Base-by-base conservation (phyloP, 2,797 vertebrate genomes). In the Sciaenops ocellatus region DNA sequence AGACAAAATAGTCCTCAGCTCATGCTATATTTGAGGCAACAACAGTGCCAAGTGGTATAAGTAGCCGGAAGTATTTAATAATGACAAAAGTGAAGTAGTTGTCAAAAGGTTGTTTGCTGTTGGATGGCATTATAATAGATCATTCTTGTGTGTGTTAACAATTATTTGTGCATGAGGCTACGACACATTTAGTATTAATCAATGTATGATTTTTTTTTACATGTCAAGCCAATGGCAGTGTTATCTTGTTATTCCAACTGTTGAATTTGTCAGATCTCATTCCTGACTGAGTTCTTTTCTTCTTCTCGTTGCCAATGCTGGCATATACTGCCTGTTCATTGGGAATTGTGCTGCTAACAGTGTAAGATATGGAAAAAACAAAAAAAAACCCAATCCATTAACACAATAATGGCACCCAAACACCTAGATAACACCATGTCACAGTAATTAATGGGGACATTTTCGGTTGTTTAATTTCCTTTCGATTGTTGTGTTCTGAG, bases 381-480 rank as follows among this genome's bases (percentile, higher is more conserved):
- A 73, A 73, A 28, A 4, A 73, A 71, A 79, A 44, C n/a, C n/a
- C 55, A 69, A 44, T 56, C 8, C 2, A 5, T 47, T 67, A 76
- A 68, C 64, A 34, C 57, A 69, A 41, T 28, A 63, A 76, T 38
- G n/a, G 22, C 12, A 76, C 47, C 22, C 42, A 44, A 59, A 38
- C 59, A 73, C 68, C 50, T 80, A 75, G 52, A 87, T 76, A 79
- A 64, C 59, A 74, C 73, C 60, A 77, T 57, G 69, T 24, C 26
- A 26, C 26, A 5, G 17, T 69, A 78, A 79, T 84, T 73, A 47
- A 81, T 52, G 20, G n/a, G 41, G 13, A 59, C 70, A 68, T 66
- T 79, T 76, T 66, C 48, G 52, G 13, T 74, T 61, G n/a, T 82
- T 73, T 85, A 13, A 76, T 85, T 89, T 84, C 60, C 63, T 61